Evolutionary conservation across 2,888 invertebrate species (phyloP).

Genomic region (Alitta virens): DNA sequence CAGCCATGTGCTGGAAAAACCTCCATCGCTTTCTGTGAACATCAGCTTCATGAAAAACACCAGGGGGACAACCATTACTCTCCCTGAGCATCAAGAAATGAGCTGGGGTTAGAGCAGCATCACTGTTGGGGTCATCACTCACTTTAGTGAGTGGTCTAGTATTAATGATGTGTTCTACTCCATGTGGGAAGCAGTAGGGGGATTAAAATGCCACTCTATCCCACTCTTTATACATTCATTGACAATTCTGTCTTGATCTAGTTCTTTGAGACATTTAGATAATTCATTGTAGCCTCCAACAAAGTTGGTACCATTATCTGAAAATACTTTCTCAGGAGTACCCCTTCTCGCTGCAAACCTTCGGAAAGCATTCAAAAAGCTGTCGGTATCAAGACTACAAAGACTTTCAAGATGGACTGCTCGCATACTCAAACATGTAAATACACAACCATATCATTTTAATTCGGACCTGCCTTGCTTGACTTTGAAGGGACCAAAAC

Average conservation of each 20-base stretch:
- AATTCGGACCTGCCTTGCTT: constrained; percentile 33
- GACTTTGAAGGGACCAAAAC: constrained; percentile 34
- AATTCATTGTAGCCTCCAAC: constrained; percentile 17
- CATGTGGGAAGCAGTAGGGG: constrained; percentile 33
- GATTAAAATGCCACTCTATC: constrained; percentile 25
- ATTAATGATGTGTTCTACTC: constrained; percentile 27
- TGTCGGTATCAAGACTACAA: constrained; percentile 3
- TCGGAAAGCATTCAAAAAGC: constrained; percentile 5
- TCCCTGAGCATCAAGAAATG: constrained; percentile 19
- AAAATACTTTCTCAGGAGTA: background rate
- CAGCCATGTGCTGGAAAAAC: constrained; percentile 8
- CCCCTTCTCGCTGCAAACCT: background rate
- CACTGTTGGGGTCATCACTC: constrained; percentile 17
- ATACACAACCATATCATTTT: constrained; percentile 34
- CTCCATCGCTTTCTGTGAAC: constrained; percentile 12
- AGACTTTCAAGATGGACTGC: constrained; percentile 10
- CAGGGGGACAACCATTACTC: constrained; percentile 5
- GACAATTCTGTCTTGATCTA: constrained; percentile 8
- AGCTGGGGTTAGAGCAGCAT: constrained; percentile 17
- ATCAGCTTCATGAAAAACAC: constrained; percentile 10
- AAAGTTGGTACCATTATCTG: constrained; percentile 13
- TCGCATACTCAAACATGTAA: constrained; percentile 15
- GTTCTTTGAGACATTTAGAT: constrained; percentile 3
- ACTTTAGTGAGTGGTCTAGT: constrained; percentile 25
- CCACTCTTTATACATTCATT: too few species aligned